Percentiles rank a stretch among this genome's conserved stretches.
These are phyloP conservation scores for Cnemophilus loriae DNA, from an alignment of 2,113 vertebrate genomes.

Conservation along the genomic window DNA sequence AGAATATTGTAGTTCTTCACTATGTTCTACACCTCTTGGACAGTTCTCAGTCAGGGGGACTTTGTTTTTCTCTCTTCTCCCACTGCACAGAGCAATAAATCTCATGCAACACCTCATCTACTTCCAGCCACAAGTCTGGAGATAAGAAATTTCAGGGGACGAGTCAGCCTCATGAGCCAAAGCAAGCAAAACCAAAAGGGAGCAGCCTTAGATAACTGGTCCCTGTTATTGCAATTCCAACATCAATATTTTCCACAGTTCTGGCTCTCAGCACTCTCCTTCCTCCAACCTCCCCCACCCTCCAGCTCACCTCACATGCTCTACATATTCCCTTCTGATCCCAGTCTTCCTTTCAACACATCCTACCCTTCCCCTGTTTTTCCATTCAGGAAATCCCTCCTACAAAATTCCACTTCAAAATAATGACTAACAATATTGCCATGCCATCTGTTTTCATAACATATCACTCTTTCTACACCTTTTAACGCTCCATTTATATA, in stretches of 20 bases:
- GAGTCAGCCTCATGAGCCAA: neutral
- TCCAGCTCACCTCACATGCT: conserved; percentile 34
- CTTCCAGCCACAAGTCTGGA: neutral
- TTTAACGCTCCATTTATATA: neutral
- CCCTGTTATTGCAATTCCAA: conserved; percentile 4
- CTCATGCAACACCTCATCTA: neutral
- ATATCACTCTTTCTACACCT: conserved; percentile 32
- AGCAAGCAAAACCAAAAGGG: conserved; percentile 21
- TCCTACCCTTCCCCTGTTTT: neutral
- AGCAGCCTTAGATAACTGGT: neutral
- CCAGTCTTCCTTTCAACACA: conserved; percentile 30
- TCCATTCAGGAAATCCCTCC: conserved; percentile 25
- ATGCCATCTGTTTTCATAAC: conserved; percentile 46
- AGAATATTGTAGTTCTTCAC: neutral
- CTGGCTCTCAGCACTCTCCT: neutral
- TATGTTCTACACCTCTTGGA: neutral
- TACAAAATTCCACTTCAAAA: conserved; percentile 54
- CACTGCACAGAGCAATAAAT: conserved; percentile 11
- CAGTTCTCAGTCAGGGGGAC: neutral
- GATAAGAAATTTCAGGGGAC: conserved; percentile 24
- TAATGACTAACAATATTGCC: conserved; percentile 21
- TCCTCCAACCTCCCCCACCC: neutral
- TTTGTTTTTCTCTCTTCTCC: conserved; percentile 7
- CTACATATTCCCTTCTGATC: neutral
- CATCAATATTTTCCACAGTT: neutral